phyloP scores from a whole-genome alignment of 1,140 invertebrate genomes.

The Pogonomyrmex californicus region DNA sequence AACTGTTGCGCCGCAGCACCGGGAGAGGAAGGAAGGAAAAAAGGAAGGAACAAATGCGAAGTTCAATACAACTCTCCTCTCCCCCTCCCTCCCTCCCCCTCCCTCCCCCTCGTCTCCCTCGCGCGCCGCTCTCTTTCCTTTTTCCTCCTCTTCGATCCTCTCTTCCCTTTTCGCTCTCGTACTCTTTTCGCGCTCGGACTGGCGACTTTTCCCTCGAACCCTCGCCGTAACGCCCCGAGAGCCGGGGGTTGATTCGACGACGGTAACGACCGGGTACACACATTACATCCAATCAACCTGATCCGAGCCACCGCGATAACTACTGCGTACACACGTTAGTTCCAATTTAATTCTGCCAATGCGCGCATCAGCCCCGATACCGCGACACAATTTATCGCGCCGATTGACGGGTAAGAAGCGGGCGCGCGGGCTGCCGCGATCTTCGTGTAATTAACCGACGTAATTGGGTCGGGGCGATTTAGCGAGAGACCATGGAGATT shows the following conservation, averaged over 20 bases:
- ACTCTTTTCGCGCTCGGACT: constrained; percentile 43
- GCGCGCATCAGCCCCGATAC: constrained; percentile 48
- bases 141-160: neutral
- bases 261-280: constrained; percentile 60
- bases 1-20: constrained; percentile 44
- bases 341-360: constrained; percentile 63
- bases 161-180: constrained; percentile 5
- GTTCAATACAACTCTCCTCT: constrained; percentile 47
- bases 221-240: neutral
- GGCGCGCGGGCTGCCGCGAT: constrained; percentile 4
- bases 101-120: neutral
- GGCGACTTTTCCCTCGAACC: constrained; percentile 12
- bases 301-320: constrained; percentile 57
- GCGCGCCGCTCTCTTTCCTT: neutral
- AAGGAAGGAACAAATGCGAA: constrained; percentile 11
- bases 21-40: no score
- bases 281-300: constrained; percentile 59
- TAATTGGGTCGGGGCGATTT: constrained; percentile 50
- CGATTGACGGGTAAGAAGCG: constrained; percentile 49
- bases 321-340: constrained; percentile 61
- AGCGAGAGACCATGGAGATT: neutral
- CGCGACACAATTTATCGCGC: constrained; percentile 28
- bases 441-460: constrained; percentile 53
- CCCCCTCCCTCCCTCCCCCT: neutral
- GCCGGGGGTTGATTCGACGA: constrained; percentile 53